These are phyloP conservation scores for Heterodera schachtii DNA, from an alignment of 1,140 invertebrate species.

Conservation along the genomic window DNA sequence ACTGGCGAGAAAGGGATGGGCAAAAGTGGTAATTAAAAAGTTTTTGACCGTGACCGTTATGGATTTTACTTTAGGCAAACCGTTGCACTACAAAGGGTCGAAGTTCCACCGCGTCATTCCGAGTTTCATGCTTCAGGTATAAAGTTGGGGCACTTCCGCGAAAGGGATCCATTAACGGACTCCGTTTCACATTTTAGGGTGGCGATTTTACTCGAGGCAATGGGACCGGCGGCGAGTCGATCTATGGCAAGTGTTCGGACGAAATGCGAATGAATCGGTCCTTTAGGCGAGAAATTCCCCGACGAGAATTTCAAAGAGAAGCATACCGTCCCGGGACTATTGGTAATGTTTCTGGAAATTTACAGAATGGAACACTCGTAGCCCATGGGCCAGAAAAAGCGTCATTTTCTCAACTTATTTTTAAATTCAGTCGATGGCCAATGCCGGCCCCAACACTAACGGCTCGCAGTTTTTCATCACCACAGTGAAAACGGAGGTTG, in stretches of 20 bases:
- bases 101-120: conserved; percentile 84
- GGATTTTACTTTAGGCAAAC: conserved; percentile 44
- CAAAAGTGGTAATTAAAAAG: conserved; percentile 39
- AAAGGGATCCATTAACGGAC: no score
- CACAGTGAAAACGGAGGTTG: conserved; percentile 80
- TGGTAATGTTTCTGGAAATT: conserved; percentile 64
- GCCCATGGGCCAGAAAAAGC: no score
- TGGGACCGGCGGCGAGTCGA: conserved; percentile 92
- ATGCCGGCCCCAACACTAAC: conserved; percentile 93
- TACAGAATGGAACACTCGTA: not conserved
- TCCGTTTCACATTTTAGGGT: conserved; percentile 65
- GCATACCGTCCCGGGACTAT: conserved; percentile 84
- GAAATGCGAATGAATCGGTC: not conserved
- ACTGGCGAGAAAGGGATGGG: conserved; percentile 69
- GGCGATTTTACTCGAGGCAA: conserved; percentile 83
- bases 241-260: conserved; percentile 73
- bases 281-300: conserved; percentile 76
- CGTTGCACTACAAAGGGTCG: conserved; percentile 67
- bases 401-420: conserved; percentile 10
- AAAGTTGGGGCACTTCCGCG: no score
- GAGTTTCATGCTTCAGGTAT: conserved; percentile 91
- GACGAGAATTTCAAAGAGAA: conserved; percentile 95
- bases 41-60: no score
- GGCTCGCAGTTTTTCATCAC: conserved; percentile 97
- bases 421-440: conserved; percentile 71